Evolutionary conservation across 2,888 invertebrate genomes (phyloP), one percentile per base, ranked within the genome.

Genomic region (Hipparchia semele): DNA sequence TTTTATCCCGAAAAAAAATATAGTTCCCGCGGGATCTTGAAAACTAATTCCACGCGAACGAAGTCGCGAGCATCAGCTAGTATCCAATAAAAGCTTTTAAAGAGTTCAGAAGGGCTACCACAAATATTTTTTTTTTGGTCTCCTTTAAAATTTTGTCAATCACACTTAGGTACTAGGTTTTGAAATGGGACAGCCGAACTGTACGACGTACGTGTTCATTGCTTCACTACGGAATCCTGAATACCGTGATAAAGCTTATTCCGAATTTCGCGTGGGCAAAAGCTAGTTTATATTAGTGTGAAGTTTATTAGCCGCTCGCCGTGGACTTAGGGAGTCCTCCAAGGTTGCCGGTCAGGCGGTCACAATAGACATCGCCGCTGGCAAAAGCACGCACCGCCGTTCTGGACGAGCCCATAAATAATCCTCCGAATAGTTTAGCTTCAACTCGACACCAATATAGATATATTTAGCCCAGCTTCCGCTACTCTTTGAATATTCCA

Each of bases 381-480:
- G 58, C 68, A 13, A 6, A 23, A 49, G 59, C 70, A 54, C 53
- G 5, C 69, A 53, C 61, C 66, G 54, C 60, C 67, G 62, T 70
- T 56, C 74, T 74, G 75, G 75, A 76, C 73, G 76, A 76, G 75
- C 74, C 77, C 79, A 77, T 81, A 81, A 80, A 80, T 79, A 79
- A 80, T 79, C 73, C 75, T 76, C 73, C 66, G 78, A 80, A 81
- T 76, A 80, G 79, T 80, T 80, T 76, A 75, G 78, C 79, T 80
- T 81, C 78, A 70, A 77, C 76, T 76, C 77, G 75, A 77, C 79
- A 76, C 77, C 75, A 73, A 77, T 78, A 76, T 78, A 77, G 70
- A 77, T 81, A 80, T 79, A 81, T 80, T 80, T 80, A 81, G 77
- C 78, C 70, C 72, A 75, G 74, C 76, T 80, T 78, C 78, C 79